A percentile compares a stretch with the other conserved stretches of the same genome.
phyloP scores from a whole-genome alignment of 2,113 vertebrate genomes.

The Rhipidura dahli region DNA sequence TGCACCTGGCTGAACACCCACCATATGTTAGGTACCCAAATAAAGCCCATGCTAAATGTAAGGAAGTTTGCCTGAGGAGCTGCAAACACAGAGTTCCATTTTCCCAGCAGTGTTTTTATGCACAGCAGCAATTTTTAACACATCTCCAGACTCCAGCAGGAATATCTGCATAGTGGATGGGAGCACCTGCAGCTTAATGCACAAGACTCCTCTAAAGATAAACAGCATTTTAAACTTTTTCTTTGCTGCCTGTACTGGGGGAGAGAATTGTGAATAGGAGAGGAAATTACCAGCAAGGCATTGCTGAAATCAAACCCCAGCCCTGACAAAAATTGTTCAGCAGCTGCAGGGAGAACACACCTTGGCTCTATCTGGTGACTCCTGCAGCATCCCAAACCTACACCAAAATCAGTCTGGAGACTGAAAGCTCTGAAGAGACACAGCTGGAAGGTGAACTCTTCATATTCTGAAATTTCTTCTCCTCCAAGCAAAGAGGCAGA shows the following conservation, averaged over 20 bases:
- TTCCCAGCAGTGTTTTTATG: background rate
- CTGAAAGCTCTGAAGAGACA: background rate
- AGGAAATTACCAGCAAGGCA: background rate
- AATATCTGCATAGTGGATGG: background rate
- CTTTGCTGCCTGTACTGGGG: background rate
- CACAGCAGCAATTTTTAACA: background rate
- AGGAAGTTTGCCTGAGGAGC: background rate
- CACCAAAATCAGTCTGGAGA: fast-evolving
- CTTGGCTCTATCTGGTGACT: background rate
- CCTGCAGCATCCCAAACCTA: background rate
- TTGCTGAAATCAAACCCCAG: background rate
- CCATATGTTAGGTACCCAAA: background rate
- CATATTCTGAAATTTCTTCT: background rate
- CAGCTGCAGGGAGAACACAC: background rate
- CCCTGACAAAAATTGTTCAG: background rate
- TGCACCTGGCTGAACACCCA: background rate
- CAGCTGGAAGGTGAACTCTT: background rate
- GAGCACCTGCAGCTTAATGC: background rate
- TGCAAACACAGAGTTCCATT: background rate
- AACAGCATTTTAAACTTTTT: background rate
- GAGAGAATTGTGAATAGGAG: background rate
- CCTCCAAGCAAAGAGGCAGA: background rate
- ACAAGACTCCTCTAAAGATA: background rate
- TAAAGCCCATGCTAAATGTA: background rate
- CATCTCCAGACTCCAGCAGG: background rate